Conservation (phyloP, 2,797 vertebrate genomes). For the Agapornis canus region DNA sequence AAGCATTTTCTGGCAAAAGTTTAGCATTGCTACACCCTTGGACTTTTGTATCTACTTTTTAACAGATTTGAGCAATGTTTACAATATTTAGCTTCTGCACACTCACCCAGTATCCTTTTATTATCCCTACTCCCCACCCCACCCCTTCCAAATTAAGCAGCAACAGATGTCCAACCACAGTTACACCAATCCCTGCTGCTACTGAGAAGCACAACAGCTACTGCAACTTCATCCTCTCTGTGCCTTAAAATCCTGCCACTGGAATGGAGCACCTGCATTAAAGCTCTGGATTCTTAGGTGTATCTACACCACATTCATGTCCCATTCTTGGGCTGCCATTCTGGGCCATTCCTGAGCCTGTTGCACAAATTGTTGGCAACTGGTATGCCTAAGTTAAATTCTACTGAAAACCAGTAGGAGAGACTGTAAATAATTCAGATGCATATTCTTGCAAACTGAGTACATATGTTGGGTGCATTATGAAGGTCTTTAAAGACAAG, state of each 20-base stretch:
- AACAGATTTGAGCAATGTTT: neutral
- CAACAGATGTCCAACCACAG: neutral
- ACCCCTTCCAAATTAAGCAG: neutral
- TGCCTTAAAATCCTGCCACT: neutral
- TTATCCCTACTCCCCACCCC: neutral
- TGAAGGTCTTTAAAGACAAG: neutral
- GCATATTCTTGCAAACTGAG: neutral
- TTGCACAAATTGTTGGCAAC: neutral
- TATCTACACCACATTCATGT: neutral
- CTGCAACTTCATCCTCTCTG: neutral
- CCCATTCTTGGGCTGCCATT: rapidly evolving
- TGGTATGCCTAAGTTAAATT: neutral
- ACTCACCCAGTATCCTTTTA: neutral
- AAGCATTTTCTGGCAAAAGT: neutral
- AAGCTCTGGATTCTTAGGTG: neutral
- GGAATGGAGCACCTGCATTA: neutral
- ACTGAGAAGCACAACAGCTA: neutral
- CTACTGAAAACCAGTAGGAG: neutral
- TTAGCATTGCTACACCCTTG: neutral
- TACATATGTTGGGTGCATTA: neutral
- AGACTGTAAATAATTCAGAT: neutral
- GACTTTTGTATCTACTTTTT: neutral
- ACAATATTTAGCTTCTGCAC: neutral
- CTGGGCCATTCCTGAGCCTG: neutral
- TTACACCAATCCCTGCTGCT: neutral